Evolutionary conservation across 1,140 invertebrate species (phyloP).

Genomic region (Dreissena polymorpha): DNA sequence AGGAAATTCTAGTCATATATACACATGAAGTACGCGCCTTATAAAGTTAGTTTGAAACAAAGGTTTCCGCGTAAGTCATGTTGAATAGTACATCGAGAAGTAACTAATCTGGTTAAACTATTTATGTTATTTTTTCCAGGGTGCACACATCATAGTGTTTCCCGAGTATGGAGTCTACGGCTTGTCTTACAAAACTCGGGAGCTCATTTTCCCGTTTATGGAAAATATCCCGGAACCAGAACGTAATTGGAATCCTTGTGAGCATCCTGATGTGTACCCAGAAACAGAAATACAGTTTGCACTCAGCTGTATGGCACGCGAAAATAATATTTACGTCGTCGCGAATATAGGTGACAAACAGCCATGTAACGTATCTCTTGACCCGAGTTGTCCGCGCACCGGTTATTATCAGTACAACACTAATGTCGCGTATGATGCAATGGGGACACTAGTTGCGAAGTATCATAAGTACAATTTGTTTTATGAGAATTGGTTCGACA

Average conservation of each 20-base stretch:
- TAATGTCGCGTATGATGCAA: slow-evolving; percentile 86
- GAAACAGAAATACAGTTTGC: slow-evolving; percentile 60
- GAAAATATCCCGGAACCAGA: slow-evolving; percentile 71
- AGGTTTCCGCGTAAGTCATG: too few relatives aligned
- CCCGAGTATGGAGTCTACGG: slow-evolving; percentile 86
- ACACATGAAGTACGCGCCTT: too few relatives aligned
- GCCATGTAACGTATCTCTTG: slow-evolving; percentile 78
- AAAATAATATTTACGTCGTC: slow-evolving; percentile 84
- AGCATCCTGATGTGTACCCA: slow-evolving; percentile 30
- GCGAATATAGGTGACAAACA: slow-evolving; percentile 87
- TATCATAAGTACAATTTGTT: slow-evolving; percentile 87
- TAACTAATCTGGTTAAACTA: too few relatives aligned
- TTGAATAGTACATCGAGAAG: too few relatives aligned
- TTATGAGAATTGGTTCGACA: slow-evolving; percentile 82
- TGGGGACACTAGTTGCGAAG: slow-evolving; percentile 83
- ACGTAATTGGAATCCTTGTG: slow-evolving; percentile 64
- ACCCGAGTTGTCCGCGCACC: slow-evolving; percentile 81
- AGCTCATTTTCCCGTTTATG: slow-evolving; percentile 60
- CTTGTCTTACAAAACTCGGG: slow-evolving; percentile 35
- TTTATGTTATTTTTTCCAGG: slow-evolving; percentile 75
- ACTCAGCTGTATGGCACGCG: slow-evolving; percentile 82
- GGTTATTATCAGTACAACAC: slow-evolving; percentile 86
- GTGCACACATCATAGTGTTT: slow-evolving; percentile 90
- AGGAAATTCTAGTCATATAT: too few relatives aligned
- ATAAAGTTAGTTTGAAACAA: too few relatives aligned